Evolutionary conservation across 2,113 vertebrate genomes (phyloP), one percentile per base, ranked within the genome.

Genomic region (Gnathonemus echidnorhynchus): DNA sequence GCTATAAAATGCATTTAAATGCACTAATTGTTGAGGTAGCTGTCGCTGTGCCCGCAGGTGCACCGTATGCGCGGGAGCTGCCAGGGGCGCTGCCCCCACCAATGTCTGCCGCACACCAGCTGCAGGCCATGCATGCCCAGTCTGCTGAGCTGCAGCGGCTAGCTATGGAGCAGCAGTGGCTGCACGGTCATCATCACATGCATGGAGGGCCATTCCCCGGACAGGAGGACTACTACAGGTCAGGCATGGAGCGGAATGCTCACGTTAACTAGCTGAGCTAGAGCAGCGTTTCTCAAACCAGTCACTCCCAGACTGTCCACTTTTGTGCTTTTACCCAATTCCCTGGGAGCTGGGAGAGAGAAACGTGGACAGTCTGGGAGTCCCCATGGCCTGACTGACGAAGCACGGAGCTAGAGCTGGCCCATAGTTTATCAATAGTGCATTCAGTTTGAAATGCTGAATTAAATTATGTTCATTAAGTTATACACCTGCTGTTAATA

Each of bases 181-280:
- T 99, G 92, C 98, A 99, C 0, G 98, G 97, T 39, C 98, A 99
- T 91, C 96, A 97, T 90, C 98, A 99, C 95, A 96, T 99, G 95
- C 98, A 99, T 0, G 98, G 98, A 1, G 97, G 98, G 50, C 97
- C 97, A 89, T 95, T 99, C 89, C 98, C 98, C 0, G 98, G 98
- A 93, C 98, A 99, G 95, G 98, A 99, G 94, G 98, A 99, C 95
- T 99, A 99, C 90, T 99, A 99, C 96, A 99, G 98, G 98, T 99
- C 91, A 95, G 50, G 5, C 27, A 21, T 27, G 10, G 31, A 4
- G 31, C 10, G 3, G n/a, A 70, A 27, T 1, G n/a, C 27, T 31
- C 9, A 4, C 27, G 2, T 70, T 70, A 70, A 31, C 62, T 11
- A 4, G n/a, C 62, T 13, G 42, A 42, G 70, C 15, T 17, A 39